These are phyloP conservation scores for Acleris cristana DNA, from an alignment of 2,888 invertebrate species.

Conservation along the genomic window DNA sequence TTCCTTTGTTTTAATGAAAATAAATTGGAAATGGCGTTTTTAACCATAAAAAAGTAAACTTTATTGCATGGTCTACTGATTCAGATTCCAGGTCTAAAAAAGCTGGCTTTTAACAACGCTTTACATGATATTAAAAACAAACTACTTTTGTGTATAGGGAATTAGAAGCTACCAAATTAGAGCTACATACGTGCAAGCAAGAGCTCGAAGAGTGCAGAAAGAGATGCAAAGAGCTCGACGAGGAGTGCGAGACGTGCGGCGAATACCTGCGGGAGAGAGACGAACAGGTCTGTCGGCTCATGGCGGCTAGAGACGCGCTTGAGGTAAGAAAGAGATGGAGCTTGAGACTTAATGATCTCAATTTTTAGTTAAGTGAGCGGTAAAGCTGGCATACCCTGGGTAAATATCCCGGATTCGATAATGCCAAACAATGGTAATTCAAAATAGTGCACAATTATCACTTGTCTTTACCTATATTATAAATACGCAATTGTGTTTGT, in stretches of 20 bases:
- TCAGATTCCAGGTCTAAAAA: not conserved
- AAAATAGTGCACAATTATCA: too few species aligned
- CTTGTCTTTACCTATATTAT: too few species aligned
- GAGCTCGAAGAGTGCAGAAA: conserved; percentile 59
- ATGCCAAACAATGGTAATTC: too few species aligned
- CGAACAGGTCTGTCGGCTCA: conserved; percentile 60
- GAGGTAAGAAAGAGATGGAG: conserved; percentile 52
- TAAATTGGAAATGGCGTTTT: too few species aligned
- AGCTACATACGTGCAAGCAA: conserved; percentile 58
- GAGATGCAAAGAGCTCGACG: conserved; percentile 70
- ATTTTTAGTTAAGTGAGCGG: too few species aligned
- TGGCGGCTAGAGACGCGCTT: conserved; percentile 57
- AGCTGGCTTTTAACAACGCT: not conserved
- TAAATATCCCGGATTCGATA: too few species aligned
- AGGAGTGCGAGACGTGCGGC: conserved; percentile 76
- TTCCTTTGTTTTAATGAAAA: too few species aligned
- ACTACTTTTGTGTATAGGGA: conserved; percentile 52
- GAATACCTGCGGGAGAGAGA: conserved; percentile 65
- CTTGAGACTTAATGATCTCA: too few species aligned
- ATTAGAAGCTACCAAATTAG: conserved; percentile 61
- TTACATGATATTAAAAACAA: not conserved
- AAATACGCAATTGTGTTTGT: too few species aligned
- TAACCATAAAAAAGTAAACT: too few species aligned
- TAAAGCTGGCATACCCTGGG: too few species aligned
- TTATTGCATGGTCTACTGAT: too few species aligned